A percentile compares a stretch with the other conserved stretches of the same genome.
phyloP scores from a whole-genome alignment of 2,797 vertebrate genomes.

The Peromyscus eremicus region DNA sequence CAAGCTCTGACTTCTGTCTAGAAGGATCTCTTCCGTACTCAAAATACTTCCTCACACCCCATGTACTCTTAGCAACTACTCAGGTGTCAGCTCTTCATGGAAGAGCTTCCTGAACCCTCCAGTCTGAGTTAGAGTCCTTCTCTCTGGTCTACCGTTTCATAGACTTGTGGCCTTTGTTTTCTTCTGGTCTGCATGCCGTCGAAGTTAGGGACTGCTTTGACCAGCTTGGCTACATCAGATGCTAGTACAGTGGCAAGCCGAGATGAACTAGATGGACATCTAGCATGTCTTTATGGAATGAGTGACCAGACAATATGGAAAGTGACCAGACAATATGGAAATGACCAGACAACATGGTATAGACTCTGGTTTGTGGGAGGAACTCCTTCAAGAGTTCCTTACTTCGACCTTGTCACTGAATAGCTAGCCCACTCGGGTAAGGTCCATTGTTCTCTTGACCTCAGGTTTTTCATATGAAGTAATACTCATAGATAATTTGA shows the following conservation, averaged over 20 bases:
- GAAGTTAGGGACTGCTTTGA: not conserved
- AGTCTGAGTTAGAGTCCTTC: not conserved
- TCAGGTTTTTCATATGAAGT: conserved; percentile 47
- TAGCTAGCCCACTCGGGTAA: not conserved
- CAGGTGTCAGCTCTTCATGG: not conserved
- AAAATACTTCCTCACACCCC: not conserved
- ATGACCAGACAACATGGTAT: not conserved
- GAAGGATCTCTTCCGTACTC: not conserved
- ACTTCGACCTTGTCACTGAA: conserved; percentile 3
- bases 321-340: not conserved
- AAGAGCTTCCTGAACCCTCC: not conserved
- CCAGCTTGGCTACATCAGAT: not conserved
- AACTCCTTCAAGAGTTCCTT: not conserved
- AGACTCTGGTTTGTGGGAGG: not conserved
- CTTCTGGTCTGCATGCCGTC: not conserved
- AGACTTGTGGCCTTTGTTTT: not conserved
- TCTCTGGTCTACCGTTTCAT: not conserved
- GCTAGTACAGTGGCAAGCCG: not conserved
- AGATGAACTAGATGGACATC: not conserved
- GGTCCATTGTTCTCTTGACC: not conserved
- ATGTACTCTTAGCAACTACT: not conserved
- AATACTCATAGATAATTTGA: conserved; percentile 38
- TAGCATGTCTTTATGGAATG: not conserved
- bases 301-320: not conserved
- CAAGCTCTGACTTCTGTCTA: not conserved